Base-by-base conservation (phyloP, 2,113 vertebrate species). In the Urocitellus parryii region DNA sequence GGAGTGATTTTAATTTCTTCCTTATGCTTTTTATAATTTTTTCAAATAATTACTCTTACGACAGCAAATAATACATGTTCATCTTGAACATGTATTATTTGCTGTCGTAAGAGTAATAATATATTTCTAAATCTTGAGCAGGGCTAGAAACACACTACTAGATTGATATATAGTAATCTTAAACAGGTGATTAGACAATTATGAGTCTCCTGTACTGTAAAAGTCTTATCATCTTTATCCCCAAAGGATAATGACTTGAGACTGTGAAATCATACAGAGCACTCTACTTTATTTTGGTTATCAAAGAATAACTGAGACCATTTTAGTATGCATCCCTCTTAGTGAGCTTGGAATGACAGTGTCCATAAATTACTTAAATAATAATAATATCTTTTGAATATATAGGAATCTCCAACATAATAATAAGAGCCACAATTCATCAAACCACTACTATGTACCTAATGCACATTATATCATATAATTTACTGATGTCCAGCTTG, bases 261-360 rank as follows among this genome's bases (percentile, higher is more conserved):
- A 72, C 27, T 34, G 34, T 92, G 83, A 95, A 70, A 77, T 93
- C 73, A 48, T 72, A 74, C 5, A 68, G 2, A 68, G 48, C 39
- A 74, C 73, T 22, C 8, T 51, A 56, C 45, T 77, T 90, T 22
- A 58, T 51, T 67, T 95, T 91, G 77, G 45, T 81, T 56, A 78
- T 53, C 20, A 68, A 37, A 67, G 96, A 90, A 68, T 91, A 91
- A 83, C 1, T 37, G 29, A 83, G 29, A 14, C 16, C 20, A n/a
- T 45, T 90, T 92, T 24, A 53, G n/a, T 78, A 78, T 20, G n/a
- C 78, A 84, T 88, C 79, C 7, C 42, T 90, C 37, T 95, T 68
- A 87, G 22, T 95, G 61, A 83, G 20, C 8, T 51, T 81, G 4
- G 16, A 20, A 24, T 88, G 7, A 24, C 42, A 72, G 20, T 58